Evolutionary conservation across 2,797 vertebrate species (phyloP), one percentile per base, ranked within the genome.

Genomic region (Sitta carolinensis): DNA sequence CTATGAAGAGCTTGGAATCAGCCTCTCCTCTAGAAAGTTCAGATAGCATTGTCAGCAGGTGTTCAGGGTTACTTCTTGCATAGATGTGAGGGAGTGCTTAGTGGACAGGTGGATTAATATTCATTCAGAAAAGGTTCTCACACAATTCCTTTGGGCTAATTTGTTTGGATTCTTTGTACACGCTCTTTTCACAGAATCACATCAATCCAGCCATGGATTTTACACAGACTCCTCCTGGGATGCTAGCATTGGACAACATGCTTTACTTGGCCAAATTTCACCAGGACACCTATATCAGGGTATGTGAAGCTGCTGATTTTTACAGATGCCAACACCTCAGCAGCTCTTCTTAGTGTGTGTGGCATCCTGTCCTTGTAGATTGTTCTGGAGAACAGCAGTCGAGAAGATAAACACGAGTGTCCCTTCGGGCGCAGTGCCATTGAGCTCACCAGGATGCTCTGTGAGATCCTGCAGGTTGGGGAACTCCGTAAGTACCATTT

Each of bases 211-310:
- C 99, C 8, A 97, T 99, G 98, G 99, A 99, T 97, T 99, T 99
- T 91, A 99, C 98, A 67, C 99, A 99, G 98, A 99, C 99, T n/a
- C 99, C 99, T 42, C 99, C 99, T 1, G 99, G 99, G 64, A 99
- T 99, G 98, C 95, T 99, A 93, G 99, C 99, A 58, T 95, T 99
- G 95, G 99, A 99, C 97, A 99, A 99, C 97, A 99, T 99, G 99
- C 98, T 99, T 59, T 99, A 99, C 94, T 97, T 99, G 74, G 99
- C 99, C 74, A 99, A 99, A 95, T 98, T 98, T 93, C 99, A 99
- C 92, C 99, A 99, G 97, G 99, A 99, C 93, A 99, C 99, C 23
- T 99, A 99, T 92, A 99, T 99, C 97, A 98, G 99, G 98, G 99
- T 99, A 93, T 32, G 89, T 62, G 18, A 90, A 97, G n/a, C 40